Percentiles rank a stretch among this genome's conserved stretches.
Conservation (phyloP, 2,888 invertebrate genomes). For the Lordiphosa fenestrarum region DNA sequence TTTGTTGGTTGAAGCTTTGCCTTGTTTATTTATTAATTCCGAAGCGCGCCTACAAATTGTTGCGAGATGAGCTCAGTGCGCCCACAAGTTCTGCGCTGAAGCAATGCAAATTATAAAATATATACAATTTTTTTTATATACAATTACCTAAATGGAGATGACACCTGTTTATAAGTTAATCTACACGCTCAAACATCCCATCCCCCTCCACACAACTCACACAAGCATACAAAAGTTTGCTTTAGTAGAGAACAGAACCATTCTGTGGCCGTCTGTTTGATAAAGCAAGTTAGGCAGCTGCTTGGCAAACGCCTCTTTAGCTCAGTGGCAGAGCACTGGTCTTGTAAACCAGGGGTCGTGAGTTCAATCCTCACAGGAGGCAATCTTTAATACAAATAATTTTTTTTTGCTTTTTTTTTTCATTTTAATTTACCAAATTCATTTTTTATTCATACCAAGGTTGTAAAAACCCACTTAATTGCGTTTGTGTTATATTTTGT, state of each 20-base stretch:
- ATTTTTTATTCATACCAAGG: conserved; percentile 3
- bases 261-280: conserved; percentile 40
- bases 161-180: conserved; percentile 47
- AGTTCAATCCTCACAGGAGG: conserved; percentile 95
- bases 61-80: conserved; percentile 66
- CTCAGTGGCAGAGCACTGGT: conserved; percentile 96
- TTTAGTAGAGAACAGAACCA: conserved; percentile 31
- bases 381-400: conserved; percentile 76
- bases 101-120: conserved; percentile 40
- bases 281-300: conserved; percentile 34
- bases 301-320: conserved; percentile 86
- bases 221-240: too few relatives aligned
- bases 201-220: too few relatives aligned
- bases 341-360: conserved; percentile 96
- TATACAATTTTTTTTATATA: conserved; percentile 18
- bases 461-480: conserved; percentile 26
- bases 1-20: conserved; percentile 44
- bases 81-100: conserved; percentile 36
- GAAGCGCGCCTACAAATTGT: conserved; percentile 57
- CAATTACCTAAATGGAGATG: conserved; percentile 65
- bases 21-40: conserved; percentile 15
- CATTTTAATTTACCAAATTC: neutral
- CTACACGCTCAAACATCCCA: too few relatives aligned
- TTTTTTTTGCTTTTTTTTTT: conserved; percentile 12
- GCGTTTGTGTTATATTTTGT: conserved; percentile 16